Evolutionary conservation across 2,113 vertebrate genomes (phyloP).

Genomic region (Oryzias celebensis): DNA sequence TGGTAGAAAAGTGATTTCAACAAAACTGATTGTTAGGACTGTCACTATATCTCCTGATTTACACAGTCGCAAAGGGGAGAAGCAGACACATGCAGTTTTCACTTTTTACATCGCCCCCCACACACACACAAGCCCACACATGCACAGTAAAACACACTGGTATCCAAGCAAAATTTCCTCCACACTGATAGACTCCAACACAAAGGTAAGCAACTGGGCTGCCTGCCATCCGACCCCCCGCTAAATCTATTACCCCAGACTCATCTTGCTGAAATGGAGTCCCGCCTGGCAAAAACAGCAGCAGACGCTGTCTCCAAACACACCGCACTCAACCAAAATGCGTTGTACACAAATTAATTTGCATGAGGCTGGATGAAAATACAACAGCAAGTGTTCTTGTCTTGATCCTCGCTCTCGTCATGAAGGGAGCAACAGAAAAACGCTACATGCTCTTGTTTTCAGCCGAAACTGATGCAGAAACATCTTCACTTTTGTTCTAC

Average conservation of each 20-base stretch:
- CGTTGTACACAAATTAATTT: constrained; percentile 51
- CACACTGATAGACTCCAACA: constrained; percentile 33
- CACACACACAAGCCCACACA: constrained; percentile 16
- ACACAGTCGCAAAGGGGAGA: constrained; percentile 52
- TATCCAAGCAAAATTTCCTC: constrained; percentile 36
- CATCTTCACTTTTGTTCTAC: constrained; percentile 33
- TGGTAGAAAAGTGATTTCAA: constrained; percentile 59
- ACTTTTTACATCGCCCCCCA: constrained; percentile 46
- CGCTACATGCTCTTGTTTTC: constrained; percentile 31
- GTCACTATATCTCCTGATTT: constrained; percentile 69
- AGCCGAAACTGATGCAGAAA: background rate
- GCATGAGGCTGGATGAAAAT: constrained; percentile 37
- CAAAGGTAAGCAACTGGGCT: constrained; percentile 26
- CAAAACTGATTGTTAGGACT: constrained; percentile 59
- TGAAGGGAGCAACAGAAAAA: constrained; percentile 25
- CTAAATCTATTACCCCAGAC: constrained; percentile 65
- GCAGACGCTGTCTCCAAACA: constrained; percentile 36
- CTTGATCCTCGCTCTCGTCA: constrained; percentile 39
- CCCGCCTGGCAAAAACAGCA: constrained; percentile 54
- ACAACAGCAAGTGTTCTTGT: constrained; percentile 41
- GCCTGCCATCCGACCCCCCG: constrained; percentile 51
- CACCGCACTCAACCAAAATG: constrained; percentile 20
- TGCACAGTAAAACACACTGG: constrained; percentile 21
- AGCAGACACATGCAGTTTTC: constrained; percentile 57
- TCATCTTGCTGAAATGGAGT: constrained; percentile 68